A percentile compares a stretch with the other conserved stretches of the same genome.
Conservation (phyloP, 1,140 invertebrate species). For the Heliothis virescens region DNA sequence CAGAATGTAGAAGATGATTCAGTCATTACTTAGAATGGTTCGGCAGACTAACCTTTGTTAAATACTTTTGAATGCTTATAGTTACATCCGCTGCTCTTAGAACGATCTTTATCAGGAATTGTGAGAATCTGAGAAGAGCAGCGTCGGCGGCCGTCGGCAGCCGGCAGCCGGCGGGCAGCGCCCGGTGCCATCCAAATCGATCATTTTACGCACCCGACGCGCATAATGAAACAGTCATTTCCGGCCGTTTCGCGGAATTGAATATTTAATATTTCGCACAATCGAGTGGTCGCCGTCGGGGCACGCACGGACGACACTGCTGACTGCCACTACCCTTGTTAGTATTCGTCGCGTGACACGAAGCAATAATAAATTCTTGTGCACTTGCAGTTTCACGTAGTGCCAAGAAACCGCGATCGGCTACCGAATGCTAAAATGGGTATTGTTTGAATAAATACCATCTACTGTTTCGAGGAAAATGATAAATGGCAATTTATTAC, state of each 20-base stretch:
- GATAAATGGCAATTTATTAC: slow-evolving; percentile 41
- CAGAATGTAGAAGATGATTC: slow-evolving; percentile 39
- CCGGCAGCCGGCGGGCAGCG: slow-evolving; percentile 34
- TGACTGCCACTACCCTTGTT: slow-evolving; percentile 61
- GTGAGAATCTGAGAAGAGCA: slow-evolving; percentile 59
- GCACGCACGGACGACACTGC: slow-evolving; percentile 63
- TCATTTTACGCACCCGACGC: slow-evolving; percentile 75
- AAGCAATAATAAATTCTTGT: slow-evolving; percentile 82
- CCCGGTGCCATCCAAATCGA: slow-evolving; percentile 71
- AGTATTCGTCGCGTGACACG: slow-evolving; percentile 76
- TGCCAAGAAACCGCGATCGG: slow-evolving; percentile 78
- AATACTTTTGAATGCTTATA: slow-evolving; percentile 42
- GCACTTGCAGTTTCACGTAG: slow-evolving; percentile 83
- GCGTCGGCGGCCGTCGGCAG: slow-evolving; percentile 51
- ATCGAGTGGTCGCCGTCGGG: slow-evolving; percentile 65
- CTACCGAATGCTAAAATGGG: slow-evolving; percentile 78
- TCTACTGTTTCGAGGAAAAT: slow-evolving; percentile 47
- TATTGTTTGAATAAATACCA: slow-evolving; percentile 68
- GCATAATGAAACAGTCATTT: slow-evolving; percentile 81
- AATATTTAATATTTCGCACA: slow-evolving; percentile 83
- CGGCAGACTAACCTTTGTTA: slow-evolving; percentile 47
- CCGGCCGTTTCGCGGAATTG: slow-evolving; percentile 78
- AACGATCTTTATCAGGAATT: slow-evolving; percentile 71
- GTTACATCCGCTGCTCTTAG: slow-evolving; percentile 56
- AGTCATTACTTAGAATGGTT: slow-evolving; percentile 46